Evolutionary conservation across 2,113 vertebrate genomes (phyloP).

Genomic region (Melanerpes aurifrons): DNA sequence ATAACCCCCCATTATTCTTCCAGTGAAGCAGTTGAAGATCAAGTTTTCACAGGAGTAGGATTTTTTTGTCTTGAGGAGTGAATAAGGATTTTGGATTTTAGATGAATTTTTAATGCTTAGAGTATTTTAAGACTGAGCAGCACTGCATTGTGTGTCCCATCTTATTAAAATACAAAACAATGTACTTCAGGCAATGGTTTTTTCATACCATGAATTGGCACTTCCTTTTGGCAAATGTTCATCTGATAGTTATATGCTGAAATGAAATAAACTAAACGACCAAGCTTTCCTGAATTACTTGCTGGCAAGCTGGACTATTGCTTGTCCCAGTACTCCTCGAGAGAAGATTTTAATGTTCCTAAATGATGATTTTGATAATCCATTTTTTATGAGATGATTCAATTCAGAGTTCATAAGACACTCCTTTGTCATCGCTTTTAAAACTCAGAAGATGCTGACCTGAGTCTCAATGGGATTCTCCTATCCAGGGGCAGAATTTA

Average conservation of each 20-base stretch:
- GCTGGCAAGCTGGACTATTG: background rate
- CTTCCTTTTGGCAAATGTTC: background rate
- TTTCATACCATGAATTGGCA: background rate
- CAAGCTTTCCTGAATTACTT: background rate
- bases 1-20: background rate
- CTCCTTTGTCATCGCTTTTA: background rate
- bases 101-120: background rate
- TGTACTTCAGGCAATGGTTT: background rate
- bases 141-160: background rate
- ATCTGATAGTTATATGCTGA: background rate
- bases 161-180: background rate
- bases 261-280: background rate
- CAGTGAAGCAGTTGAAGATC: background rate
- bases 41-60: background rate
- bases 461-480: background rate
- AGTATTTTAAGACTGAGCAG: background rate
- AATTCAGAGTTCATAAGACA: background rate
- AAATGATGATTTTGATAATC: background rate
- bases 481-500: background rate
- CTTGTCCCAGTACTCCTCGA: background rate
- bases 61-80: background rate
- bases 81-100: background rate
- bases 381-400: constrained; percentile 24
- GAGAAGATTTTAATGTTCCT: background rate
- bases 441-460: background rate